Evolutionary conservation across 2,888 invertebrate genomes (phyloP), one percentile per base, ranked within the genome.

Genomic region (Tridacna crocea): DNA sequence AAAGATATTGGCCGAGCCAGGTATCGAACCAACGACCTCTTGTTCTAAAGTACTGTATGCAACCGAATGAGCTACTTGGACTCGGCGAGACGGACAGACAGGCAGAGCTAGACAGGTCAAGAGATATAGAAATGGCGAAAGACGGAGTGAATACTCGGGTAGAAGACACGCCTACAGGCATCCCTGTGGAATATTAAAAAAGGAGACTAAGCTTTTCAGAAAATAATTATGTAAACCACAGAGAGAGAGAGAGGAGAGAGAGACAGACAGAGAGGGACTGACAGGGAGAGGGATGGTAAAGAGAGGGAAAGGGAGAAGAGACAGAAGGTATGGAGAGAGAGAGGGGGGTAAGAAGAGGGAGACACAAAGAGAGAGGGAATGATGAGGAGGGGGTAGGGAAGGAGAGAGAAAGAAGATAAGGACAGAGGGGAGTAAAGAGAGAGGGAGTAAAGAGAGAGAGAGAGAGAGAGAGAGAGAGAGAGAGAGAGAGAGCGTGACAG

Each of bases 271-370:
- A n/a, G 26, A 46, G 61, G 12, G 24, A 36, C 36, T 6, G 68
- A 68, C 12, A 36, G 17, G 72, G 68, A 61, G 36, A 72, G 80
- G 65, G 58, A 82, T 65, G 63, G 63, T 63, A 48, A 68, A 46
- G 60, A 60, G 55, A 61, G 73, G 66, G 66, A 47, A 68, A 48
- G 70, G 66, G 48, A 36, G 68, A 60, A 61, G 22, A 58, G 55
- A 61, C 13, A 47, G 68, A 46, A 15, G 68, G 17, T 13, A 63
- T n/a, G n/a, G 19, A 47, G 12, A 55, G 55, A 10, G 55, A 55
- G 65, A 51, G 60, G 48, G 72, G 75, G 75, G 10, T 15, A 55
- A 6, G 15, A 55, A 19, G 10, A 36, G 3, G 2, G 55, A 55
- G 55, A 55, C 55, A 55, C 17, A 72, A 24, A 48, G 72, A 47